Base-by-base conservation (phyloP, 2,797 vertebrate genomes). In the Nyctalus aviator region DNA sequence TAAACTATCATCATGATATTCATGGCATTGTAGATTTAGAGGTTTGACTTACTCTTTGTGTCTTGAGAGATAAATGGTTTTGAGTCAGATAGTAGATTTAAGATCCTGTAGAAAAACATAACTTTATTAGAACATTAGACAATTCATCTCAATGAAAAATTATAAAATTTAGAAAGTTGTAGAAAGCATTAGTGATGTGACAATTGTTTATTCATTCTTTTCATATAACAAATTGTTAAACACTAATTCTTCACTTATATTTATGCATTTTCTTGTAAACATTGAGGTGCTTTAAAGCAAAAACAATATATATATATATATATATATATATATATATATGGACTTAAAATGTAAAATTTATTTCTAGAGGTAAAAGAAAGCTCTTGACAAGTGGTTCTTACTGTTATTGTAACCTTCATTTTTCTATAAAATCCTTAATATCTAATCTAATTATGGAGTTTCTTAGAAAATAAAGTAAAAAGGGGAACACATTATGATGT, bases 141-240 rank as follows among this genome's bases (percentile, higher is more conserved):
- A 69, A 90, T 30, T 64, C 17, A 88, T 44, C 78, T 88, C 8
- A 75, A 88, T 92, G 46, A 92, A 94, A 93, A 94, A 83, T 48
- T 6, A 10, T 41, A 50, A 94, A 69, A 41, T 14, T 71, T 21
- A 30, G 18, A 66, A 78, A 79, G 18, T 44, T 78, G 1, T 59
- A 46, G 62, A 86, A 84, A 37, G 3, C 25, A 93, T 18, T 82
- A 71, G 20, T 21, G 7, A 93, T 41, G 1, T n/a, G 21, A 81
- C 2, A 41, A 14, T 72, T 90, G 88, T 68, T 4, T 37, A 25
- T 48, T 88, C 10, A 64, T 62, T 88, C 0, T 30, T 69, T 89
- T 88, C 48, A 25, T 87, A 18, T 68, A 86, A 79, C 2, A 3
- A 81, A n/a, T 75, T 57, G 57, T 62, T 55, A 76, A 62, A 41